phyloP scores from a whole-genome alignment of 2,113 vertebrate genomes.

The Pygoscelis antarcticus region DNA sequence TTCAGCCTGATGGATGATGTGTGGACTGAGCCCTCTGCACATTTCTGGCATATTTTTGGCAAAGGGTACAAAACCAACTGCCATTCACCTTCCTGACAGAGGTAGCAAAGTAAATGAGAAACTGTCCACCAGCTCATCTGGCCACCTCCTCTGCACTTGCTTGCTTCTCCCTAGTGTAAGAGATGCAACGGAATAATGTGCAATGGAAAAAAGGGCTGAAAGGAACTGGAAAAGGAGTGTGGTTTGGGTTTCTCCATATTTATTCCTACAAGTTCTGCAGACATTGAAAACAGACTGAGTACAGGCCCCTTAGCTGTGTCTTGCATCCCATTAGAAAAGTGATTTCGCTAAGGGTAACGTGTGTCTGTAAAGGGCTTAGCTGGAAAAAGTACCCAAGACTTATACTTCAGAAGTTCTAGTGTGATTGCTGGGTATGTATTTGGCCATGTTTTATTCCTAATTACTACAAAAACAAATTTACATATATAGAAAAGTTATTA shows the following conservation, averaged over 20 bases:
- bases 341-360: not conserved
- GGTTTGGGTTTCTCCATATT: not conserved
- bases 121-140: not conserved
- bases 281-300: not conserved
- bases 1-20: not conserved
- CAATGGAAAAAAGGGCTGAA: not conserved
- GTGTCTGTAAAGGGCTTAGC: not conserved
- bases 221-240: not conserved
- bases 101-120: not conserved
- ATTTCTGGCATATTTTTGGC: not conserved
- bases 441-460: not conserved
- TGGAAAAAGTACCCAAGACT: not conserved
- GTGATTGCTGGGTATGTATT: not conserved
- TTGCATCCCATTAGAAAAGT: not conserved
- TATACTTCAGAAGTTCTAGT: not conserved
- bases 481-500: not conserved
- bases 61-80: not conserved
- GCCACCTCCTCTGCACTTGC: not conserved
- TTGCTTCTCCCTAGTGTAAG: not conserved
- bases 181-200: not conserved
- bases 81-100: not conserved
- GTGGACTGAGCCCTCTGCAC: not conserved
- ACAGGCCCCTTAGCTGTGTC: not conserved
- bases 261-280: not conserved
- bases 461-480: not conserved